Percentiles rank a stretch among this genome's conserved stretches.
Evolutionary conservation across 2,888 invertebrate species (phyloP).

Genomic region (Rhimphoctona megacephalus): DNA sequence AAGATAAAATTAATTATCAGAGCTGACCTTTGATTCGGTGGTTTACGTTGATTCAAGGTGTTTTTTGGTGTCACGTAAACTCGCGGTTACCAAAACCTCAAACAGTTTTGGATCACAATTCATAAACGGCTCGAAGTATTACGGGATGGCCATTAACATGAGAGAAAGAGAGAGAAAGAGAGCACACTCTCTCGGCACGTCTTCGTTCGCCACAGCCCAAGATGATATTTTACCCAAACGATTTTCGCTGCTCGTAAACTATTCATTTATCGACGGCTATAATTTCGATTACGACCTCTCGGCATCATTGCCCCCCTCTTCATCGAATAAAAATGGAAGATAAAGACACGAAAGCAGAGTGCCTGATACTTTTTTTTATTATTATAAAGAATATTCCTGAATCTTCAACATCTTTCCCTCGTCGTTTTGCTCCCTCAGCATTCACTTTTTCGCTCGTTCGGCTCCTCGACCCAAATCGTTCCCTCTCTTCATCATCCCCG

Average conservation of each 20-base stretch:
- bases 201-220: conserved; percentile 71
- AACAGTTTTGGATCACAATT: conserved; percentile 51
- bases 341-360: conserved; percentile 36
- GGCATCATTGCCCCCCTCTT: conserved; percentile 81
- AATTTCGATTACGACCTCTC: conserved; percentile 82
- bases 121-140: conserved; percentile 15
- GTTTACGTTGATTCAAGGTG: conserved; percentile 47
- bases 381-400: conserved; percentile 38
- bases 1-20: conserved; percentile 61
- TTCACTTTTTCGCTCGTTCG: conserved; percentile 64
- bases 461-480: conserved; percentile 44
- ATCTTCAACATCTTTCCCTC: conserved; percentile 49
- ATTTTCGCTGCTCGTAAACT: conserved; percentile 85
- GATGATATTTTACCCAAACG: conserved; percentile 83
- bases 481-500: conserved; percentile 57
- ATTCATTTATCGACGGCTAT: conserved; percentile 84
- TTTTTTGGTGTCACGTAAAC: conserved; percentile 63
- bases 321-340: conserved; percentile 16
- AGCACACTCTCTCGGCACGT: conserved; percentile 74
- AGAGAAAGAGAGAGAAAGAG: conserved; percentile 17
- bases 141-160: conserved; percentile 52
- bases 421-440: conserved; percentile 58
- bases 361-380: conserved; percentile 48
- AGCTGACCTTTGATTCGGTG: conserved; percentile 40
- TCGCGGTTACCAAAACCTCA: conserved; percentile 55